Conservation (phyloP, 2,113 vertebrate genomes). For the Heptranchias perlo region DNA sequence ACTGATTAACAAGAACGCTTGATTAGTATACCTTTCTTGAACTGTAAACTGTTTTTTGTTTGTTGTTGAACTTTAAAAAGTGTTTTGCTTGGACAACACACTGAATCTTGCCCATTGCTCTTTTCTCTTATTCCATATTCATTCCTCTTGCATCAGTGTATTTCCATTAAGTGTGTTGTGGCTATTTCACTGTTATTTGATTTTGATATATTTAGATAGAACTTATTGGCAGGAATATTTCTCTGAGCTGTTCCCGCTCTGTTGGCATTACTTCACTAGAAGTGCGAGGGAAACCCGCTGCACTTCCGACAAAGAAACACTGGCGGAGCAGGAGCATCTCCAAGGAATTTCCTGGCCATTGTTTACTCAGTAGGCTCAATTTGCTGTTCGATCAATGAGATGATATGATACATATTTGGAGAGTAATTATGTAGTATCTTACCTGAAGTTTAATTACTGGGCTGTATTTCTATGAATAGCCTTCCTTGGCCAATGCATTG, state of each 20-base stretch:
- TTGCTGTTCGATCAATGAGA: background rate
- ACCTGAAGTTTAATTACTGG: background rate
- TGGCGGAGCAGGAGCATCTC: background rate
- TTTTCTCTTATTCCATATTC: background rate
- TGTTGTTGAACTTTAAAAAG: background rate
- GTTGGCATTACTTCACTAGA: background rate
- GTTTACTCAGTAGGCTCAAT: background rate
- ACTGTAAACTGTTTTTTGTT: background rate
- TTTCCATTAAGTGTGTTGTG: background rate
- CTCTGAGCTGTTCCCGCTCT: background rate
- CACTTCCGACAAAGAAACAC: background rate
- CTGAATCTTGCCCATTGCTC: background rate
- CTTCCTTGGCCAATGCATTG: background rate
- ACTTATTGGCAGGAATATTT: background rate
- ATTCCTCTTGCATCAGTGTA: background rate
- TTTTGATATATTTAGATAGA: background rate
- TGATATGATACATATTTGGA: background rate
- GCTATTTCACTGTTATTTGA: background rate
- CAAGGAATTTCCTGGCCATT: background rate
- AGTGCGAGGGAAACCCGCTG: background rate
- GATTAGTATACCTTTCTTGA: no score
- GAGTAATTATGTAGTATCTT: background rate
- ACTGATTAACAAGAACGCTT: background rate
- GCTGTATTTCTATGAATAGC: background rate
- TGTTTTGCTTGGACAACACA: background rate